Conservation (phyloP, 2,113 vertebrate species). For the Oncorhynchus clarkii region DNA sequence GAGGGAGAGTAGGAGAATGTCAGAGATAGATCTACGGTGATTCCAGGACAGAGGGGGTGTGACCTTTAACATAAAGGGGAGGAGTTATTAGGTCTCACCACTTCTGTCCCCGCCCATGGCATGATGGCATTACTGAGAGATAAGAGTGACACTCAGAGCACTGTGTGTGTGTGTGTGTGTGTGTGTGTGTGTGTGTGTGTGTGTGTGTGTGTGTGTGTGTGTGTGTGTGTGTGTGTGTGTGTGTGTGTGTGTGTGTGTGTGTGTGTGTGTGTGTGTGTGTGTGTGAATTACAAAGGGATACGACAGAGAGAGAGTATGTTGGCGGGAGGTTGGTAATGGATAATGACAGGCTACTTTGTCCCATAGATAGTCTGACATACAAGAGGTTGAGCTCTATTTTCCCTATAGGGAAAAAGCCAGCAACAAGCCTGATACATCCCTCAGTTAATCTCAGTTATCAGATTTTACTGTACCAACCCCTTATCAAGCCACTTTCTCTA, state of each 20-base stretch:
- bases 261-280: not conserved
- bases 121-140: constrained; percentile 29
- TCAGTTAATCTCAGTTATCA: no score
- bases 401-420: no score
- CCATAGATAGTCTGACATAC: no score
- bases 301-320: no score
- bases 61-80: constrained; percentile 12
- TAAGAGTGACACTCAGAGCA: constrained; percentile 11
- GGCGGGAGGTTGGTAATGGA: no score
- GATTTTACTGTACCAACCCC: no score
- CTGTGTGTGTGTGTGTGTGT: not conserved
- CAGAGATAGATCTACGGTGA: constrained; percentile 9
- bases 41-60: constrained; percentile 37
- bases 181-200: constrained; percentile 9
- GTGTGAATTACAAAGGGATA: no score
- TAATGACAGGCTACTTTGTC: no score
- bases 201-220: not conserved
- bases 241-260: constrained; percentile 3
- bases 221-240: not conserved
- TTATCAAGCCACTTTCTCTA: no score
- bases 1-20: not conserved
- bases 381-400: no score
- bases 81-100: constrained; percentile 38
- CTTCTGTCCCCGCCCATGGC: constrained; percentile 20
- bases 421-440: no score